phyloP scores from a whole-genome alignment of 2,888 invertebrate species.

The Mongoloraphidia duomilia region DNA sequence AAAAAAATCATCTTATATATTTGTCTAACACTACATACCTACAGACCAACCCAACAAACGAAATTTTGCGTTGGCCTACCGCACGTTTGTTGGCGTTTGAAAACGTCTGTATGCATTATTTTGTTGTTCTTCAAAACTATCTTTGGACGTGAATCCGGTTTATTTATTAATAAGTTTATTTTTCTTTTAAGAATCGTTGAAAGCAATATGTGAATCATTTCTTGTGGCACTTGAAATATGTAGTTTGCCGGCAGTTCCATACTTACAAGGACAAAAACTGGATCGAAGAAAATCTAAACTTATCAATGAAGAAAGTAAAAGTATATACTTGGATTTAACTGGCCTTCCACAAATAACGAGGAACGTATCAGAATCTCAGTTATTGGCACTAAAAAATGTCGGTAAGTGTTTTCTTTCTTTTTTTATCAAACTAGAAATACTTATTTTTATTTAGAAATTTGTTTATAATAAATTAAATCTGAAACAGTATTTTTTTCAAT shows the following conservation, averaged over 20 bases:
- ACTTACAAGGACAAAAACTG: slow-evolving; percentile 51
- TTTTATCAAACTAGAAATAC: too few species aligned
- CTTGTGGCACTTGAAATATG: slow-evolving; percentile 66
- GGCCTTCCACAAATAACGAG: slow-evolving; percentile 52
- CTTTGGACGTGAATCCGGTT: too few species aligned
- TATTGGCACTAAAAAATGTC: slow-evolving; percentile 59
- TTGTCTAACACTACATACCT: too few species aligned
- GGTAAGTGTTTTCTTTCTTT: slow-evolving; percentile 33
- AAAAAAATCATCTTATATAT: too few species aligned
- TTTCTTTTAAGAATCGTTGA: slow-evolving; percentile 61
- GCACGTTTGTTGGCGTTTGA: too few species aligned
- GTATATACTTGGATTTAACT: slow-evolving; percentile 46
- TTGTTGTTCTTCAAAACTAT: too few species aligned
- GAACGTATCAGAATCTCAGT: slow-evolving; percentile 81
- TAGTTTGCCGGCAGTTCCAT: slow-evolving; percentile 46
- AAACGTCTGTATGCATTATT: too few species aligned
- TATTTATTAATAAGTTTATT: not conserved
- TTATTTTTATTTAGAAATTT: too few species aligned
- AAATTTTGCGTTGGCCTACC: too few species aligned
- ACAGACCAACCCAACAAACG: too few species aligned
- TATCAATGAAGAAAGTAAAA: slow-evolving; percentile 32
- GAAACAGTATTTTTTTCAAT: too few species aligned
- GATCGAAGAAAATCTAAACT: slow-evolving; percentile 54
- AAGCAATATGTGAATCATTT: slow-evolving; percentile 77
- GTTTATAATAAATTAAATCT: too few species aligned